Percentiles rank a stretch among this genome's conserved stretches.
Conservation (phyloP, 2,888 invertebrate genomes). For the Myathropa florea region DNA sequence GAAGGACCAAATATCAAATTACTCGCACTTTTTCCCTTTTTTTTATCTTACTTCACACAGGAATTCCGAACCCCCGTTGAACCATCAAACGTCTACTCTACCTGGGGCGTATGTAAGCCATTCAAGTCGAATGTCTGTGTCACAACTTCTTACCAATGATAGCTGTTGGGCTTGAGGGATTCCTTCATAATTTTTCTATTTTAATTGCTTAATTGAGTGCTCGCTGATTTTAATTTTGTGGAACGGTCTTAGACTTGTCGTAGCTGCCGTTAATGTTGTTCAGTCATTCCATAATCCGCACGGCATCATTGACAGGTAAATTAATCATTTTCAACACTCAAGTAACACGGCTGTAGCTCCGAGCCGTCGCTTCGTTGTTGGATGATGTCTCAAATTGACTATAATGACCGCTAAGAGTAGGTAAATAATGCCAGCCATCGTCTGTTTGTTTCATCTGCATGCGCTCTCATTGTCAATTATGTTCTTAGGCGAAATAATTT, state of each 20-base stretch:
- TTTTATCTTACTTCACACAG: conserved; percentile 6
- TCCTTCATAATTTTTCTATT: conserved; percentile 23
- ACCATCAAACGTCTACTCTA: not conserved
- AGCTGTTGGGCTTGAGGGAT: conserved; percentile 28
- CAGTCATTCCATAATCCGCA: conserved; percentile 17
- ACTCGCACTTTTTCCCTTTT: conserved; percentile 36
- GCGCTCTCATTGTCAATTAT: conserved; percentile 61
- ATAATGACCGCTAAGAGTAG: conserved; percentile 33
- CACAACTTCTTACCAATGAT: conserved; percentile 22
- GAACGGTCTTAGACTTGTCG: conserved; percentile 8
- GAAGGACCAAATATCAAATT: conserved; percentile 62
- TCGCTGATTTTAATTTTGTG: conserved; percentile 54
- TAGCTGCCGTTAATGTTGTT: conserved; percentile 16
- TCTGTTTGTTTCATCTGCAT: conserved; percentile 6
- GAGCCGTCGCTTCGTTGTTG: not conserved
- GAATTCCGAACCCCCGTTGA: conserved; percentile 34
- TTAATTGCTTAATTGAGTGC: conserved; percentile 67
- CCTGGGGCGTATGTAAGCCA: not conserved
- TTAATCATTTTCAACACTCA: conserved; percentile 63
- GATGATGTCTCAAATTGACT: conserved; percentile 47
- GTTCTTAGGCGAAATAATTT: conserved; percentile 60
- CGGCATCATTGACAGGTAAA: conserved; percentile 67
- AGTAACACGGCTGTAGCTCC: conserved; percentile 38
- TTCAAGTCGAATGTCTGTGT: conserved; percentile 11
- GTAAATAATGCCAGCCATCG: conserved; percentile 25